Base-by-base conservation (phyloP, 1,140 invertebrate genomes). In the Scaptomyza graminum region DNA sequence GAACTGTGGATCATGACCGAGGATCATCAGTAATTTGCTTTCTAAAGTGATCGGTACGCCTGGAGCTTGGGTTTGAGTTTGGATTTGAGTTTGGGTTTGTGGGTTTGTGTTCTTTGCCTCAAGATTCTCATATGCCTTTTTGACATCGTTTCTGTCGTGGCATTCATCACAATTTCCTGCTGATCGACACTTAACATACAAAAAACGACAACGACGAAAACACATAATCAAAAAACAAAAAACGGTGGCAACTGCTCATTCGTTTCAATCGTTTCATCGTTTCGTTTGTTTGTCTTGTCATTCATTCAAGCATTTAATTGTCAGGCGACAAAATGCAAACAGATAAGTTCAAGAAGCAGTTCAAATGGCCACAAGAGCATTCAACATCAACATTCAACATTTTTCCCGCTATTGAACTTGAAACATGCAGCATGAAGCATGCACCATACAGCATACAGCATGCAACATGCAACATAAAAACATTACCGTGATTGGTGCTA, bases 281-380 rank as follows among this genome's bases (percentile, higher is more conserved):
- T 22, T 50, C 57, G 74, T 65, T 80, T 79, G 77, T 80, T 74
- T 80, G 79, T 74, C 76, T 72, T 82, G 79, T 79, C 79, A 83
- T 82, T 82, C 79, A 82, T 63, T 82, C 71, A 79, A 82, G 70
- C 79, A 83, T 82, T 82, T 82, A 83, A 82, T 82, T 82, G 79
- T 82, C 79, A 83, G 81, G 79, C 79, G 79, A 82, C 79, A 82
- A 82, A 82, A 83, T 83, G 80, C 79, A 82, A 82, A 82, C 70
- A 73, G 64, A 73, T 73, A 73, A 73, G 70, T 73, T 68, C 70
- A 73, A 73, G 64, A 67, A 62, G 70, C 70, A 64, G 79, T 82
- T 82, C 79, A 82, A 82, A 82, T 83, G 71, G 70, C 64, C 79
- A 81, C 78, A 69, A 69, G 62, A 65, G 54, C 46, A 18, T 34